Conservation (phyloP, 2,113 vertebrate genomes). For the Nothobranchius furzeri region DNA sequence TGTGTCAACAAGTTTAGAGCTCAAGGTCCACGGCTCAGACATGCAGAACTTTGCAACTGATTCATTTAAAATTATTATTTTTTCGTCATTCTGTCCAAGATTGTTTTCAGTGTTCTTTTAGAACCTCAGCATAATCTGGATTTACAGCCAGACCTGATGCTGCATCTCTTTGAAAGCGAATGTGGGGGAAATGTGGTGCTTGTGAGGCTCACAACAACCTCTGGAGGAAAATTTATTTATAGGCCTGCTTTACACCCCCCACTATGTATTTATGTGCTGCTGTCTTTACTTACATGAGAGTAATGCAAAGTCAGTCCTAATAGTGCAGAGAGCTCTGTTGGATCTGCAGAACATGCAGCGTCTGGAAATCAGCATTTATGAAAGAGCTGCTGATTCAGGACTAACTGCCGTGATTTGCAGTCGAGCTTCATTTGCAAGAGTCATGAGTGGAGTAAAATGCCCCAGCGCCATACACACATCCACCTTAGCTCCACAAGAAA, state of each 20-base stretch:
- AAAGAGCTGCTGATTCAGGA: constrained; percentile 73
- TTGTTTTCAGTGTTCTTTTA: too few relatives aligned
- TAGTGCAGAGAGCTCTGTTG: constrained; percentile 21
- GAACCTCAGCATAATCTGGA: too few relatives aligned
- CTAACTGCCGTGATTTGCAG: constrained; percentile 62
- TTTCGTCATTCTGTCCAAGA: too few relatives aligned
- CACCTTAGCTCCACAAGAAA: too few relatives aligned
- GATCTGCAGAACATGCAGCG: constrained; percentile 43
- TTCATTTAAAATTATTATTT: too few relatives aligned
- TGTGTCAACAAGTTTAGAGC: too few relatives aligned
- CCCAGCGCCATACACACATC: not conserved
- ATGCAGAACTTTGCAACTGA: too few relatives aligned
- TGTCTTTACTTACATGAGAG: constrained; percentile 26
- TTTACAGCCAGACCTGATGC: not conserved
- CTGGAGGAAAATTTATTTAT: not conserved
- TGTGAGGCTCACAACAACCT: not conserved
- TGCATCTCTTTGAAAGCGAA: not conserved
- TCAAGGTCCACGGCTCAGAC: too few relatives aligned
- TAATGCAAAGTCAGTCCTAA: constrained; percentile 4
- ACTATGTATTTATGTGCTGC: constrained; percentile 24
- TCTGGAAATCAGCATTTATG: constrained; percentile 62
- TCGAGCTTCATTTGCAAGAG: constrained; percentile 70
- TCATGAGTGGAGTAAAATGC: constrained; percentile 62
- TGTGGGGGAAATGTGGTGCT: not conserved
- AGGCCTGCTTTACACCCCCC: not conserved